Evolutionary conservation across 2,113 vertebrate genomes (phyloP), one percentile per base, ranked within the genome.

Genomic region (Takifugu flavidus): DNA sequence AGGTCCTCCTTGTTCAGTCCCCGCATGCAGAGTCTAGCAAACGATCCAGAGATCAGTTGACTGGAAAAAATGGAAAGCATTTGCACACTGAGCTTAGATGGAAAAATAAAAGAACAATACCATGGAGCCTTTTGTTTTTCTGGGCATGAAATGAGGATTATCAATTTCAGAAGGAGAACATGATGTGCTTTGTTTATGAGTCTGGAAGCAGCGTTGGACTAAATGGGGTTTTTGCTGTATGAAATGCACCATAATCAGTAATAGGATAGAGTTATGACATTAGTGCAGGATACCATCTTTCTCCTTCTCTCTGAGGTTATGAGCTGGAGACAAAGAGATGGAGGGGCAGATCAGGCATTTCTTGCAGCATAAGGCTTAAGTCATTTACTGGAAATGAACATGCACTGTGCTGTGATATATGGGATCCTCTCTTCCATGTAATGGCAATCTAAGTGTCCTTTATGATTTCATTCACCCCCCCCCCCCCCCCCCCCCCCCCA

Each of bases 381-480:
- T 82, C 75, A 83, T 87, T 86, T 86, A 64, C 77, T 67, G 78
- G 73, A 82, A 82, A 82, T 79, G 79, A 87, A 85, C 72, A 74
- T 70, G 80, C 79, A 72, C 75, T 72, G 43, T 55, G 71, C 57
- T 75, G 75, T 83, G 78, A 87, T 88, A 61, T 78, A 84, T 87
- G 77, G 72, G 56, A 72, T 72, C 65, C 64, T 54, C 50, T 83
- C 72, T 80, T 77, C 77, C 84, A 80, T 82, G 80, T 85, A 88
- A 87, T 62, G 50, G 80, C 79, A 80, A 82, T 86, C 75, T 75
- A 79, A 86, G 78, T 75, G 87, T 86, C 86, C 72, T 83, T 86
- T 86, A 78, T 81, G 74, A 88, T 89, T 86, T 81, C 71, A 75
- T 78, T 80, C 82, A 72, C 74, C 87, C 84, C 81, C 80, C 82